A percentile compares a stretch with the other conserved stretches of the same genome.
These are phyloP conservation scores for Plagodis pulveraria DNA, from an alignment of 2,888 invertebrate genomes.

Conservation along the genomic window DNA sequence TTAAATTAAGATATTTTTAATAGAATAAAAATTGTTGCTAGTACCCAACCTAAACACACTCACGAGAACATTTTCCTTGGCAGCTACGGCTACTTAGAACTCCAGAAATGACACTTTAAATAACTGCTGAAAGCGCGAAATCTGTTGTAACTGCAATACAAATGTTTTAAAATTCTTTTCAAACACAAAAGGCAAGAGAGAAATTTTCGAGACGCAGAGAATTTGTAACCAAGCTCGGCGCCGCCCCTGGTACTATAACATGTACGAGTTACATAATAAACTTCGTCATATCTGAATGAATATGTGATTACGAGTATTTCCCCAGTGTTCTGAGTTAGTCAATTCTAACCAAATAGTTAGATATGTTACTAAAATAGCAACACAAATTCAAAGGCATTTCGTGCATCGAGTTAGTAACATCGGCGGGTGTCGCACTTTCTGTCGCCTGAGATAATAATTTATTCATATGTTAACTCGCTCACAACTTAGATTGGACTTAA, in stretches of 20 bases:
- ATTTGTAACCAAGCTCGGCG: slow-evolving; percentile 3
- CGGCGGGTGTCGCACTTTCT: slow-evolving; percentile 53
- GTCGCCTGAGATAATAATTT: slow-evolving; percentile 79
- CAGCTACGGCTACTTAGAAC: slow-evolving; percentile 22
- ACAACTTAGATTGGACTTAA: slow-evolving; percentile 84
- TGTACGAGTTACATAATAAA: slow-evolving; percentile 19
- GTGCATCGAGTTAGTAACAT: slow-evolving; percentile 42
- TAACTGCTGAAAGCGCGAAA: slow-evolving; percentile 25
- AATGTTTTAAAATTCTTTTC: slow-evolving; percentile 17
- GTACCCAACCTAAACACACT: slow-evolving; percentile 17
- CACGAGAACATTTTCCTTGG: slow-evolving; percentile 23
- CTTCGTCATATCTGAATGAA: slow-evolving; percentile 27
- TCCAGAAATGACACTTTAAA: slow-evolving; percentile 26
- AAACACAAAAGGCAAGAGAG: slow-evolving; percentile 8
- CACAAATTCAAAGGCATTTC: slow-evolving; percentile 47
- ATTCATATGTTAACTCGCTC: slow-evolving; percentile 80
- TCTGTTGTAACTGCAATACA: slow-evolving; percentile 19
- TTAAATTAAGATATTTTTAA: slow-evolving; percentile 1
- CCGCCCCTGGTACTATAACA: not conserved
- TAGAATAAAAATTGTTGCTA: slow-evolving; percentile 9
- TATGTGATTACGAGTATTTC: slow-evolving; percentile 26
- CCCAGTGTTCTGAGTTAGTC: slow-evolving; percentile 25
- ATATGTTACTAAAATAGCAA: slow-evolving; percentile 32
- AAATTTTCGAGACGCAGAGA: slow-evolving; percentile 5
- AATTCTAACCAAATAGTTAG: slow-evolving; percentile 30